Evolutionary conservation across 2,888 invertebrate genomes (phyloP).

Genomic region (Lutraria lutraria): DNA sequence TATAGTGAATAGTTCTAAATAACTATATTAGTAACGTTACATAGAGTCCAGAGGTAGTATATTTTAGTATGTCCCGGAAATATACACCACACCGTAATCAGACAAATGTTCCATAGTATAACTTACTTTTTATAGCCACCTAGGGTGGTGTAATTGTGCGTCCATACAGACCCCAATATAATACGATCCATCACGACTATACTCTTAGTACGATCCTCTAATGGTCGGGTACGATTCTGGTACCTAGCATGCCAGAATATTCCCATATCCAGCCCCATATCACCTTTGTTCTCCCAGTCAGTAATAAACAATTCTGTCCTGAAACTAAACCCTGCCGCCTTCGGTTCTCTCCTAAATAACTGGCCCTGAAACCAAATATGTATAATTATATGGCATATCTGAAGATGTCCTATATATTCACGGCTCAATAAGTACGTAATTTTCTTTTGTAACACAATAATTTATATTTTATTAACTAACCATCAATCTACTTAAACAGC

Average conservation of each 20-base stretch:
- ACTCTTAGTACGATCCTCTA: constrained; percentile 42
- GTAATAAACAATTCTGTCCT: constrained; percentile 50
- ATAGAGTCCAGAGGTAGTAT: no score
- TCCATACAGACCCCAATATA: constrained; percentile 48
- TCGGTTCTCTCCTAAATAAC: constrained; percentile 30
- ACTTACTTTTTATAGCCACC: constrained; percentile 41
- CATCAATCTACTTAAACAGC: no score
- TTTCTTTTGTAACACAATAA: no score
- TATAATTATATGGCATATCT: no score
- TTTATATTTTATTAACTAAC: no score
- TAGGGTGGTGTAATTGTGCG: constrained; percentile 43
- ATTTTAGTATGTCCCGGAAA: no score
- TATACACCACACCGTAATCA: no score
- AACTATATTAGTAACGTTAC: no score
- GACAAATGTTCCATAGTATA: neutral
- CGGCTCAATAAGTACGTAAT: no score
- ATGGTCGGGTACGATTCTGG: constrained; percentile 39
- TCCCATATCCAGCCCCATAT: constrained; percentile 32
- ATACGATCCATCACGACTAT: constrained; percentile 32
- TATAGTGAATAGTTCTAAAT: no score
- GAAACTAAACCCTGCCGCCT: constrained; percentile 53
- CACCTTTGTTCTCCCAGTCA: constrained; percentile 40
- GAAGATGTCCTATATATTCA: no score
- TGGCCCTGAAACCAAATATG: constrained; percentile 6
- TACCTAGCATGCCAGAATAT: constrained; percentile 43